Base-by-base conservation (phyloP, 2,888 invertebrate species). In the Eugnorisma glareosa region DNA sequence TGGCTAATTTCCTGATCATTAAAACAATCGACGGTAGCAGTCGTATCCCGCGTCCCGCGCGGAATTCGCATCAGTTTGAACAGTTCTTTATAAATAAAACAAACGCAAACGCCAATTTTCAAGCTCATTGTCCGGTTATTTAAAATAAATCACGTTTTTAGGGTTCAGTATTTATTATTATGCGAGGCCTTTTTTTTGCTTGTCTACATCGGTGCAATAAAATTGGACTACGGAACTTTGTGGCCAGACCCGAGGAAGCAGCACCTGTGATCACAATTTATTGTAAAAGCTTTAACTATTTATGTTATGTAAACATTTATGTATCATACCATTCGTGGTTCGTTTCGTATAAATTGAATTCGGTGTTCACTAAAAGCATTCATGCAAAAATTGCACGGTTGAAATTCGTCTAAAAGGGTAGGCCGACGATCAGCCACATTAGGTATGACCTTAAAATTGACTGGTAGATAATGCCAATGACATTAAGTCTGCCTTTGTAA, bases 221-320 rank as follows among this genome's bases (percentile, higher is more conserved):
- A 63, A 74, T 67, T 79, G 66, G 13, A 66, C 45, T 64, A 63
- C 75, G 37, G 54, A 79, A 86, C 45, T 77, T 76, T 76, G 86
- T 63, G 84, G 80, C 45, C 73, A 75, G 69, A 70, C 40, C 67
- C 51, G 57, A 77, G 68, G 63, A 70, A 67, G 57, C 57, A 40
- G 51, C 85, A 85, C 87, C 87, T 86, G 87, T 3, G 75, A 70
- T 75, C 83, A 61, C 67, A 83, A 84, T 84, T 84, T 84, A 84
- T 86, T 74, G 83, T 83, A 77, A 83, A 79, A 76, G 86, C 74
- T 84, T 75, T 73, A 75, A 67, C 70, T 51, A 54, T 71, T 64
- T 64, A 67, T 37, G 28, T 63, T 67, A 71, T 73, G 71, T 63
- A 73, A 73, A 64, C 21, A 67, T 72, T 45, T 67, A 24, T 77